Conservation (phyloP, 2,797 vertebrate genomes). For the Choloepus didactylus region DNA sequence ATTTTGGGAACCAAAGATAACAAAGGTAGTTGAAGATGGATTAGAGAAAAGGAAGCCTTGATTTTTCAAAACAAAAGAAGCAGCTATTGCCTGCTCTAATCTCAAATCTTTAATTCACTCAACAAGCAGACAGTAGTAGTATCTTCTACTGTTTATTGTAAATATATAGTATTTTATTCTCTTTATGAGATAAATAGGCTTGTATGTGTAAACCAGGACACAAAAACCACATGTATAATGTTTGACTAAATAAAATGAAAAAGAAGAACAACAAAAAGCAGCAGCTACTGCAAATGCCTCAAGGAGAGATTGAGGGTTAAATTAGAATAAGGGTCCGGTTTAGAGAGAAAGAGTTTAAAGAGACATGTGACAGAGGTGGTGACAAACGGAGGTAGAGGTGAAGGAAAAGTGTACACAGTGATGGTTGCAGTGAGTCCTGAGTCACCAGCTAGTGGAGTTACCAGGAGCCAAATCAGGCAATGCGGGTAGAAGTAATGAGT, state of each 20-base stretch:
- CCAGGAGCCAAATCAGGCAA: neutral
- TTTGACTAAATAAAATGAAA: constrained; percentile 15
- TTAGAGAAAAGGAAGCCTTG: neutral
- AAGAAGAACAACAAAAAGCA: too few relatives aligned
- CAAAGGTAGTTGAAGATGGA: neutral
- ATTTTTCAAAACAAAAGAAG: neutral
- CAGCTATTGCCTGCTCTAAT: neutral
- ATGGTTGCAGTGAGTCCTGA: neutral
- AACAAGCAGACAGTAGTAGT: neutral
- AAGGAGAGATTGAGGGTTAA: neutral
- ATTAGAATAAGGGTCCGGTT: neutral
- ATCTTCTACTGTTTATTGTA: neutral
- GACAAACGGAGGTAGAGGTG: neutral
- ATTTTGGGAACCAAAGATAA: neutral
- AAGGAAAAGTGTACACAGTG: neutral
- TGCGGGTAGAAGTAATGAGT: neutral
- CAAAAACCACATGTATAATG: neutral
- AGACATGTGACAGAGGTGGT: neutral
- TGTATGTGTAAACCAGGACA: neutral
- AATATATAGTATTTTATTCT: neutral
- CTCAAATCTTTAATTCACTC: constrained; percentile 1
- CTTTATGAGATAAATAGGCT: neutral
- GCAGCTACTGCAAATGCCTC: neutral
- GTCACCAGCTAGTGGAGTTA: neutral
- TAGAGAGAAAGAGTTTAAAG: neutral